These are phyloP conservation scores for Stigmatopora argus DNA, from an alignment of 2,113 vertebrate genomes.

Conservation along the genomic window DNA sequence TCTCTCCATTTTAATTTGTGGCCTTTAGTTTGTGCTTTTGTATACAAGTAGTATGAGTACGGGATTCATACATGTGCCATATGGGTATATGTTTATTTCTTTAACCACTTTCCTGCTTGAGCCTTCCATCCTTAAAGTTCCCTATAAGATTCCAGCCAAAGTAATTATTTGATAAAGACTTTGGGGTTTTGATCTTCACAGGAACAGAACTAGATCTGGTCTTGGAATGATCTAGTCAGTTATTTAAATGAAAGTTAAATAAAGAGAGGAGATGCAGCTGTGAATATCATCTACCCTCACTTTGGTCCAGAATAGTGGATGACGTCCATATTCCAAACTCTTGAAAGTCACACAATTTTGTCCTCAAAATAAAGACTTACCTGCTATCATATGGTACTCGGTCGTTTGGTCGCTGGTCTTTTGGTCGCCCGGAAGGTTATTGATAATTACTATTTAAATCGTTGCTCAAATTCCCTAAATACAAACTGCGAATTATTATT, in stretches of 20 bases:
- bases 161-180: constrained; percentile 60
- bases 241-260: constrained; percentile 54
- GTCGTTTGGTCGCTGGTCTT: no score
- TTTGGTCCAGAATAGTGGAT: constrained; percentile 21
- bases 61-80: background rate
- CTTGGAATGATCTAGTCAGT: constrained; percentile 45
- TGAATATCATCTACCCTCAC: constrained; percentile 45
- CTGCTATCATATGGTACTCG: no score
- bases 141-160: constrained; percentile 53
- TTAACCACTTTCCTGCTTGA: constrained; percentile 12
- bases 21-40: background rate
- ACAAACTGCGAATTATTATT: no score
- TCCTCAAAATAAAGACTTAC: background rate
- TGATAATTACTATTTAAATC: no score
- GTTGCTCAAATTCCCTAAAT: no score
- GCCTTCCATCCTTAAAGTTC: constrained; percentile 35
- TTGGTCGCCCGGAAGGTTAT: no score
- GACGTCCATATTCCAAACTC: background rate
- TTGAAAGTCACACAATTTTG: background rate
- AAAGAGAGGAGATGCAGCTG: constrained; percentile 52
- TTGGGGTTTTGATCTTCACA: constrained; percentile 54
- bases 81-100: background rate
- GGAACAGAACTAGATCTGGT: constrained; percentile 49
- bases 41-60: background rate
- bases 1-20: background rate